These are phyloP conservation scores for Monomorium pharaonis DNA, from an alignment of 1,140 invertebrate genomes.

Conservation along the genomic window DNA sequence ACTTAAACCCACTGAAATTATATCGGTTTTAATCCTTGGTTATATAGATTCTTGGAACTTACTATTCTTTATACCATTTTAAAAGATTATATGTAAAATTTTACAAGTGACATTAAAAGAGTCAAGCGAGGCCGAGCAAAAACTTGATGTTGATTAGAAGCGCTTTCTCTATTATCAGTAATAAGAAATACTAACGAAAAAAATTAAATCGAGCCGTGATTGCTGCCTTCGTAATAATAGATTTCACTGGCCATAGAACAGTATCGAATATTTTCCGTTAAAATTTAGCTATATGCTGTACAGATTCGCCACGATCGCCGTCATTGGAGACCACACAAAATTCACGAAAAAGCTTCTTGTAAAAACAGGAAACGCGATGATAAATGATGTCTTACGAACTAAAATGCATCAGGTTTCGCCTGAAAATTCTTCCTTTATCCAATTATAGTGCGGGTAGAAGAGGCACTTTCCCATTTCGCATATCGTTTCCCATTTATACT, in stretches of 20 bases:
- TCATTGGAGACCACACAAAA: constrained; percentile 38
- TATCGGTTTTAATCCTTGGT: neutral
- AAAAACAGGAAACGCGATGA: neutral
- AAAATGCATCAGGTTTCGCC: constrained; percentile 14
- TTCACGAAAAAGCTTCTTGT: constrained; percentile 40
- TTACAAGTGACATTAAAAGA: neutral
- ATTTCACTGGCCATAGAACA: constrained; percentile 64
- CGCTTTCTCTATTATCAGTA: neutral
- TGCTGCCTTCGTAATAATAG: constrained; percentile 45
- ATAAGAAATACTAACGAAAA: neutral
- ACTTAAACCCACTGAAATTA: neutral
- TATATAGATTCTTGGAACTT: neutral
- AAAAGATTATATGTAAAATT: neutral
- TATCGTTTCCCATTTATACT: neutral
- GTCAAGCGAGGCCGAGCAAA: neutral
- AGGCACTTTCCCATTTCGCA: constrained; percentile 49
- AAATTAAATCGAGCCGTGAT: constrained; percentile 17
- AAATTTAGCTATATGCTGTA: constrained; percentile 65
- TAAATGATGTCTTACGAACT: constrained; percentile 4
- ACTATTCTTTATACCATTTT: neutral
- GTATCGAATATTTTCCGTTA: constrained; percentile 56
- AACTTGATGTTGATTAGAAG: constrained; percentile 29
- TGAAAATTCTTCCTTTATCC: constrained; percentile 37
- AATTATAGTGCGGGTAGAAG: constrained; percentile 58
- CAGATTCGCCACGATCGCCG: constrained; percentile 62